Percentiles rank a stretch among this genome's conserved stretches.
These are phyloP conservation scores for Oppia nitens DNA, from an alignment of 1,140 invertebrate genomes.

Conservation along the genomic window DNA sequence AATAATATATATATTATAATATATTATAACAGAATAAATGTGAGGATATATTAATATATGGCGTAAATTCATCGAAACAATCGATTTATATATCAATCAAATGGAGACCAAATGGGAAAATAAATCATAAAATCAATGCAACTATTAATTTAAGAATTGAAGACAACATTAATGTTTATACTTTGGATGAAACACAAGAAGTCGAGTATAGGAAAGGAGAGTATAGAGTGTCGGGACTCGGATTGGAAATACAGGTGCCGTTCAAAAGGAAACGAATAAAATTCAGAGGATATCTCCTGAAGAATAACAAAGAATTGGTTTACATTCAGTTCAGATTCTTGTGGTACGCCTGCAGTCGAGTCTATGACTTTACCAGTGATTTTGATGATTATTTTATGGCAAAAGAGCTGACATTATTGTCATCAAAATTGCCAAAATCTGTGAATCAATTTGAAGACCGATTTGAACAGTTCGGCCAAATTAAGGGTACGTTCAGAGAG, in stretches of 20 bases:
- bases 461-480: conserved; percentile 15
- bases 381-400: conserved; percentile 3
- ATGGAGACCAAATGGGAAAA: not conserved
- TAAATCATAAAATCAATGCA: not conserved
- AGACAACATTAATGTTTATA: not conserved
- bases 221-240: conserved; percentile 5
- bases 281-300: conserved; percentile 6
- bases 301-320: not conserved
- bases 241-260: not conserved
- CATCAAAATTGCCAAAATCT: not conserved
- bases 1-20: too few species aligned
- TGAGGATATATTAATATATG: conserved; percentile 1
- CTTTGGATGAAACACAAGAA: not conserved
- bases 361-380: not conserved
- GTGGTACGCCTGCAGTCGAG: not conserved
- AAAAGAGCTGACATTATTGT: not conserved
- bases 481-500: conserved; percentile 14
- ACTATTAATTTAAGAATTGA: not conserved
- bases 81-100: not conserved
- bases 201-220: conserved; percentile 2
- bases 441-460: conserved; percentile 10
- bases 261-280: conserved; percentile 2
- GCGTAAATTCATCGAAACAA: not conserved
- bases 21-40: conserved; percentile 1
- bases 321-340: conserved; percentile 3